Evolutionary conservation across 2,797 vertebrate species (phyloP).

Genomic region (Chelon auratus): DNA sequence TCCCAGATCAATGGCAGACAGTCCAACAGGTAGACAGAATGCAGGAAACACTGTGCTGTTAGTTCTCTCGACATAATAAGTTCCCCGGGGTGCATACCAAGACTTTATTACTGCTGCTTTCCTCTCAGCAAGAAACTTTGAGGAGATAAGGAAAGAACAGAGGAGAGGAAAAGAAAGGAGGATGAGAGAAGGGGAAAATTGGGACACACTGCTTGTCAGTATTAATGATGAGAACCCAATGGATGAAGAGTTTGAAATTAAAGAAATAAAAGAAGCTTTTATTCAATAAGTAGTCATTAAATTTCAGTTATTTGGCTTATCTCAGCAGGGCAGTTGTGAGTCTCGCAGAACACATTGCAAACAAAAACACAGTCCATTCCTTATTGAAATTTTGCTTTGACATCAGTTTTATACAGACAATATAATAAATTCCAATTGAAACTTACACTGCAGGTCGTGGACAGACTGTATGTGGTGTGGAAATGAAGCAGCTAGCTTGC

Average conservation of each 20-base stretch:
- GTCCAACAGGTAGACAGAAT: slow-evolving; percentile 73
- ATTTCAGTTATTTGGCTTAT: slow-evolving; percentile 53
- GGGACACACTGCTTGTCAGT: slow-evolving; percentile 50
- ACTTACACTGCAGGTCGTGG: slow-evolving; percentile 33
- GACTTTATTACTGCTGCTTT: slow-evolving; percentile 64
- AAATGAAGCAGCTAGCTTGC: not conserved
- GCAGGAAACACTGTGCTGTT: slow-evolving; percentile 58
- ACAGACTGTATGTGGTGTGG: slow-evolving; percentile 12
- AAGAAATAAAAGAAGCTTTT: slow-evolving; percentile 51
- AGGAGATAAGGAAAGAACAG: slow-evolving; percentile 66
- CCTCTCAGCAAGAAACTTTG: slow-evolving; percentile 63
- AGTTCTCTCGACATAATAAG: slow-evolving; percentile 77
- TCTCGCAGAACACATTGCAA: slow-evolving; percentile 42
- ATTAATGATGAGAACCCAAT: slow-evolving; percentile 64
- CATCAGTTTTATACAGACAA: slow-evolving; percentile 49
- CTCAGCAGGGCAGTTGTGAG: slow-evolving; percentile 46
- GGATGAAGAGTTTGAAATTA: slow-evolving; percentile 52
- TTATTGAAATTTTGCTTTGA: slow-evolving; percentile 35
- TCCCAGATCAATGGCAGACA: slow-evolving; percentile 67
- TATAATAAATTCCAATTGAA: slow-evolving; percentile 36
- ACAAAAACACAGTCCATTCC: slow-evolving; percentile 41
- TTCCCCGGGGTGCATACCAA: slow-evolving; percentile 70
- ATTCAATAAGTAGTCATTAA: slow-evolving; percentile 57
- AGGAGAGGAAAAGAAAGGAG: slow-evolving; percentile 47
- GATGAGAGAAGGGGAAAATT: slow-evolving; percentile 53